These are phyloP conservation scores for Muscicapa striata DNA, from an alignment of 2,797 vertebrate species.

Conservation along the genomic window DNA sequence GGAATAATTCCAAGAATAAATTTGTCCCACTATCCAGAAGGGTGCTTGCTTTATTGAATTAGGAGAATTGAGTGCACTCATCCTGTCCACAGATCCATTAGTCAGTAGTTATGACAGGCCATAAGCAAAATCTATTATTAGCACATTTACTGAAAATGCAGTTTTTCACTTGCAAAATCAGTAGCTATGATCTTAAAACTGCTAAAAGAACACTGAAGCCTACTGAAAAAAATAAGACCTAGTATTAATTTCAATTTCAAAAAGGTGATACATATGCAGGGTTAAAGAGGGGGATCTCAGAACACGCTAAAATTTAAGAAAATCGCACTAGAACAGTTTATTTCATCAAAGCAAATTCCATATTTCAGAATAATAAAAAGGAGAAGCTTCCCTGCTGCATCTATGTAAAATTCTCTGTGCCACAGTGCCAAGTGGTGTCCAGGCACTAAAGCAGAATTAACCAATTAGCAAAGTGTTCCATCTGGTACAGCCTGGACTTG, in stretches of 20 bases:
- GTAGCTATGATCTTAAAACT: neutral
- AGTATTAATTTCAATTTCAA: neutral
- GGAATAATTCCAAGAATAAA: constrained; percentile 31
- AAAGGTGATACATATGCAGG: neutral
- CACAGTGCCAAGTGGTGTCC: neutral
- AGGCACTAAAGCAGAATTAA: constrained; percentile 44
- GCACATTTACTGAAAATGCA: constrained; percentile 21
- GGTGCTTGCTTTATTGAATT: constrained; percentile 34
- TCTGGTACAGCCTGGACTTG: constrained; percentile 9
- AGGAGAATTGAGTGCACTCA: neutral
- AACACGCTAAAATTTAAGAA: neutral
- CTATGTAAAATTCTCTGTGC: constrained; percentile 24
- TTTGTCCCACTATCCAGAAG: constrained; percentile 15
- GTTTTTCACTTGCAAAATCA: constrained; percentile 9
- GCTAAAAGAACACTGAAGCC: neutral
- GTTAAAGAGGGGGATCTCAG: neutral
- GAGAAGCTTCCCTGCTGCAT: constrained; percentile 26
- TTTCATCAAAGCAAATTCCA: constrained; percentile 11
- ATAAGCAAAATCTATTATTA: constrained; percentile 38
- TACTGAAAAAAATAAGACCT: neutral
- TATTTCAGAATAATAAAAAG: constrained; percentile 26
- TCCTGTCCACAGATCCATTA: constrained; percentile 5
- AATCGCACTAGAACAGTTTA: neutral
- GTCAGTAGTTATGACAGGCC: constrained; percentile 24
- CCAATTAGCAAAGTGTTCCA: constrained; percentile 43